Evolutionary conservation across 2,888 invertebrate genomes (phyloP), one percentile per base, ranked within the genome.

Genomic region (Lycocerus yunnanus): DNA sequence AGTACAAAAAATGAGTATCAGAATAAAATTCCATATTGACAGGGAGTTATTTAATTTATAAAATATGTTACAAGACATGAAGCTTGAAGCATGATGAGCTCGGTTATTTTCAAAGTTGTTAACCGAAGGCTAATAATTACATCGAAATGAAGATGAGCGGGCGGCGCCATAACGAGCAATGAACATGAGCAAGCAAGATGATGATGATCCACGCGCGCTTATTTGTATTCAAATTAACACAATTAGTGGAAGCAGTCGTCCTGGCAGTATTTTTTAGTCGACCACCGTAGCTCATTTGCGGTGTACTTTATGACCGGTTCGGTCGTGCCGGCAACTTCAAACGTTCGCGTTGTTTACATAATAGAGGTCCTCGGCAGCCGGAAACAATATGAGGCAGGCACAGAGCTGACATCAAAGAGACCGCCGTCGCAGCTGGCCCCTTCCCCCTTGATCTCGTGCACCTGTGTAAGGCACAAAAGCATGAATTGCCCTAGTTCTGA

Each of bases 261-360:
- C 71, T 73, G 72, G 68, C 66, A 71, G 65, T 76, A 74, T 75
- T 76, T 76, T 76, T 74, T 74, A 74, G 74, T 67, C 74, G 74
- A 74, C 74, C 74, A 73, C 74, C 76, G 76, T 76, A 81, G 78
- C 83, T 83, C 84, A 84, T 87, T 87, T 87, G 86, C 83, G 86
- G 86, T 84, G 85, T 86, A 84, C 82, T 86, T 87, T 87, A 86
- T 82, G 86, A 85, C 82, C 85, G 84, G 84, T 83, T 82, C 78
- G 80, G 82, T 78, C 78, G 82, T 82, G 88, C 86, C 90, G 90
- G 88, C 89, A 84, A 90, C 88, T 89, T 90, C 90, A 91, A 91
- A 91, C 88, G 88, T 84, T 87, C 88, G 88, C 89, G 89, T 89
- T 91, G 91, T 91, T 91, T 91, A 91, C 91, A 91, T 91, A 91